Evolutionary conservation across 2,797 vertebrate genomes (phyloP), one percentile per base, ranked within the genome.

Genomic region (Esox lucius): DNA sequence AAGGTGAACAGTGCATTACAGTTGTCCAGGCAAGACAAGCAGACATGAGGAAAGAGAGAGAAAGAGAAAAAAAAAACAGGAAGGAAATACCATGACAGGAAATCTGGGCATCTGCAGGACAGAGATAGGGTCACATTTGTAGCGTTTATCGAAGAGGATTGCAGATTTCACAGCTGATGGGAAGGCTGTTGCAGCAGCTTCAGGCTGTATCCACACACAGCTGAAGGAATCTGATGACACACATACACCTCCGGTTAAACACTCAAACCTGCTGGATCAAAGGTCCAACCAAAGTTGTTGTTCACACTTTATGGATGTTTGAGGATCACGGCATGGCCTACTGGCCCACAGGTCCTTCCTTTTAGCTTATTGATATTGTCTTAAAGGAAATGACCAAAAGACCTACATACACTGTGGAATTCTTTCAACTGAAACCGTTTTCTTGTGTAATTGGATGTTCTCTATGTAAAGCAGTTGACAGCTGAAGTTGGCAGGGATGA

Each of bases 161-260:
- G 91, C 89, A 92, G 90, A 93, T 93, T 92, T 93, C 91, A 91
- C 92, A 92, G 91, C 90, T 91, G 93, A 94, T 93, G 89, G 86
- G 89, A 84, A 80, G 85, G 85, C 84, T 33, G 74, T 86, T 81
- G 88, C 87, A 87, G 88, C 84, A 67, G 86, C 85, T 85, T 84
- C 64, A 76, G 87, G 90, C 80, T 83, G 80, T 61, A 24, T 61
- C 56, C 56, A 24, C 9, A 61, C 56, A 24, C 53, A 56, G 53
- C 56, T 61, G 24, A 2, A 61, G 56, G 22, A 2, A 24, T 53
- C 53, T 56, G 53, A 17, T 22, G n/a, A 56, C 53, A 56, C 19
- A 22, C 51, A 56, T 1, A 56, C 53, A 2, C 53, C 53, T 56
- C 2, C n/a, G 53, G 8, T 22, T 56, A 61, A 56, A 61, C 56